Percentiles rank a stretch among this genome's conserved stretches.
These are phyloP conservation scores for Scaptomyza tumidula DNA, from an alignment of 2,888 invertebrate genomes.

Conservation along the genomic window DNA sequence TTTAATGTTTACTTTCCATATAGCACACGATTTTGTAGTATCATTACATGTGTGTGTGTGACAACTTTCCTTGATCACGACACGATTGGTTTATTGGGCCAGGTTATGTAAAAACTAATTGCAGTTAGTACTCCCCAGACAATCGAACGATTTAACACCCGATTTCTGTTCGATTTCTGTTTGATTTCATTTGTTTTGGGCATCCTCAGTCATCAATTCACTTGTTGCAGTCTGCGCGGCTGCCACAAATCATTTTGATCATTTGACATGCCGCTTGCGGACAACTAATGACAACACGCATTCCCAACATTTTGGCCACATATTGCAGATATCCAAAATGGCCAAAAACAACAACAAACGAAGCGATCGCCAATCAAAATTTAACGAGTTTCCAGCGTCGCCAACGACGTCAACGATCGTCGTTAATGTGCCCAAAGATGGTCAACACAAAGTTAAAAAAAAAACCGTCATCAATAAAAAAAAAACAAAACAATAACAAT, in stretches of 20 bases:
- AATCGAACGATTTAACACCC: conserved; percentile 21
- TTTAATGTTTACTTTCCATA: conserved; percentile 58
- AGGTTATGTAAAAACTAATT: conserved; percentile 72
- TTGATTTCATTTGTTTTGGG: conserved; percentile 6
- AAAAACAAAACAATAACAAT: conserved; percentile 8
- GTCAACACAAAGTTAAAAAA: conserved; percentile 56
- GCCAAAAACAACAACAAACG: conserved; percentile 24
- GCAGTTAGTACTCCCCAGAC: conserved; percentile 46
- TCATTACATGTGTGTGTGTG: neutral
- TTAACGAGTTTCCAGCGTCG: conserved; percentile 41
- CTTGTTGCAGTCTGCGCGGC: conserved; percentile 46
- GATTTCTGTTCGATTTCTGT: conserved; percentile 1
- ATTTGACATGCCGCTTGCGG: conserved; percentile 74
- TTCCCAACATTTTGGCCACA: conserved; percentile 64
- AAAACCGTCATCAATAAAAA: conserved; percentile 29
- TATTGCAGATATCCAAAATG: conserved; percentile 53
- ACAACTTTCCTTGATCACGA: conserved; percentile 79
- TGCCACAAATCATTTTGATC: conserved; percentile 75
- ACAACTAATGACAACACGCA: conserved; percentile 74
- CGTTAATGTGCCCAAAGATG: conserved; percentile 61
- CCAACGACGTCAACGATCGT: conserved; percentile 27
- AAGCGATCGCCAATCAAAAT: conserved; percentile 48
- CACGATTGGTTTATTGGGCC: conserved; percentile 45
- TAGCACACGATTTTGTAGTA: conserved; percentile 56
- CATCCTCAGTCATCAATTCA: conserved; percentile 31